Conservation (phyloP, 2,113 vertebrate species). For the Tragelaphus buxtoni region DNA sequence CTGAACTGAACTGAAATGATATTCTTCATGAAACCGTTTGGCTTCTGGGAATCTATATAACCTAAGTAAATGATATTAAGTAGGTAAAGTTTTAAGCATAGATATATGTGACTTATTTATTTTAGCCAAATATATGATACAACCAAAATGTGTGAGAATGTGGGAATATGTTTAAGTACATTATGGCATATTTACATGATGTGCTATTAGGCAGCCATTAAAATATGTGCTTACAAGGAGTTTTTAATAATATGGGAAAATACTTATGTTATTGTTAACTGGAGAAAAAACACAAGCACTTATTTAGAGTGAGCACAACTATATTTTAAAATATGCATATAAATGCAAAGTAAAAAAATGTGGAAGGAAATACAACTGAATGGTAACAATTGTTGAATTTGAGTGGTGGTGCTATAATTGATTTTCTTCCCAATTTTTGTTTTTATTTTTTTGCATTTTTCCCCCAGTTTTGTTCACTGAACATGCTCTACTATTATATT, state of each 20-base stretch:
- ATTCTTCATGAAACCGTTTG: slow-evolving; percentile 14
- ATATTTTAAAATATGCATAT: not conserved
- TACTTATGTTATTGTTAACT: not conserved
- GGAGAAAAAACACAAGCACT: not conserved
- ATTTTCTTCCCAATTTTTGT: not conserved
- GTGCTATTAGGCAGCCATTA: not conserved
- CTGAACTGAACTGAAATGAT: not conserved
- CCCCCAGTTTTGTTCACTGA: too few relatives aligned
- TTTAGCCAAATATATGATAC: slow-evolving; percentile 8
- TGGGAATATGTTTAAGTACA: slow-evolving; percentile 36
- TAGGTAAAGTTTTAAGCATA: slow-evolving; percentile 5
- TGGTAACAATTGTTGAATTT: not conserved
- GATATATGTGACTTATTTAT: not conserved
- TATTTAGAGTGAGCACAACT: not conserved
- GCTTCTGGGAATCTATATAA: not conserved
- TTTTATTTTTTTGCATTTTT: not conserved
- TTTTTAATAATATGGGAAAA: slow-evolving; percentile 46
- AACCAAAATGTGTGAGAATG: not conserved
- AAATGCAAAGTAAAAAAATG: not conserved
- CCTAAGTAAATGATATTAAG: not conserved
- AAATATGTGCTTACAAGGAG: slow-evolving; percentile 36
- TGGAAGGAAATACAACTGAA: not conserved
- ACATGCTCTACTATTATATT: too few relatives aligned
- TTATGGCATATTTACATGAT: not conserved
- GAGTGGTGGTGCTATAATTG: not conserved